These are phyloP conservation scores for Anagrus nilaparvatae DNA, from an alignment of 1,140 invertebrate species.

Conservation along the genomic window DNA sequence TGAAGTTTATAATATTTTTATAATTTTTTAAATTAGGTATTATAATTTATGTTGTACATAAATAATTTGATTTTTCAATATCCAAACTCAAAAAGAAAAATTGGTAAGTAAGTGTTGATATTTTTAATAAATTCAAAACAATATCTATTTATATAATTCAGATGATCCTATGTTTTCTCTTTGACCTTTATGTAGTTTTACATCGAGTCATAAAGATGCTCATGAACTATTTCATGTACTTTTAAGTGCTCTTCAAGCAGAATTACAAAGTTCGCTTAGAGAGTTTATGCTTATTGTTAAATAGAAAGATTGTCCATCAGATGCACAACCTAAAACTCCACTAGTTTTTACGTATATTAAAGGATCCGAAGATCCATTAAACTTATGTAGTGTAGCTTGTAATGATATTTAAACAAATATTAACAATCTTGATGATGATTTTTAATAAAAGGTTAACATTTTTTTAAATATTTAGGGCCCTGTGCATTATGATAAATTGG, in stretches of 20 bases:
- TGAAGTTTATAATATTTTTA: too few relatives aligned
- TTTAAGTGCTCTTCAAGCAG: conserved; percentile 76
- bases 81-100: too few relatives aligned
- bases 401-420: conserved; percentile 34
- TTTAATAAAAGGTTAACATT: conserved; percentile 58
- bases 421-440: conserved; percentile 42
- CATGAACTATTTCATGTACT: conserved; percentile 85
- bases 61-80: too few relatives aligned
- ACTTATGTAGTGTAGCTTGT: conserved; percentile 36
- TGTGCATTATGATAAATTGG: conserved; percentile 81
- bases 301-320: conserved; percentile 58
- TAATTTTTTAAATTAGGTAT: too few relatives aligned
- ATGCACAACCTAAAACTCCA: conserved; percentile 44
- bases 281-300: too few relatives aligned
- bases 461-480: conserved; percentile 48
- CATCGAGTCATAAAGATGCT: conserved; percentile 83
- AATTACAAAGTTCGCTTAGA: conserved; percentile 52
- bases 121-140: too few relatives aligned
- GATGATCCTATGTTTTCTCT: conserved; percentile 66
- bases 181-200: conserved; percentile 69
- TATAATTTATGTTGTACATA: too few relatives aligned
- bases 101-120: too few relatives aligned
- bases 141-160: too few relatives aligned
- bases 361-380: conserved; percentile 25
- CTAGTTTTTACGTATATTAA: conserved; percentile 23